phyloP scores from a whole-genome alignment of 2,888 invertebrate species.

The Lithophane socia region DNA sequence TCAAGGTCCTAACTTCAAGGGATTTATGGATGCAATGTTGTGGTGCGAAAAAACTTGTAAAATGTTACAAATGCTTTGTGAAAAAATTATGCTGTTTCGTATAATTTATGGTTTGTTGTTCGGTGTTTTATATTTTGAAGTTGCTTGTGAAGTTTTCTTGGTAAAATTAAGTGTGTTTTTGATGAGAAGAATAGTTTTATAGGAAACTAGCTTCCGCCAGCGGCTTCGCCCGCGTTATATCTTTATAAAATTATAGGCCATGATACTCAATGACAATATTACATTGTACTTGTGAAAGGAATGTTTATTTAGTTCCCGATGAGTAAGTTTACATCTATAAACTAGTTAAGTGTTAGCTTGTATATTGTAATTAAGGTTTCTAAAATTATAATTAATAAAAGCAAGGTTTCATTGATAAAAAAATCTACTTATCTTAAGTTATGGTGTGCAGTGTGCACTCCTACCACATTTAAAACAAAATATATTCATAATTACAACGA shows the following conservation, averaged over 20 bases:
- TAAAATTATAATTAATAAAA: too few relatives aligned
- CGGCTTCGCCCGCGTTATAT: too few relatives aligned
- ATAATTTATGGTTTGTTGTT: neutral
- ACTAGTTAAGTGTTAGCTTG: neutral
- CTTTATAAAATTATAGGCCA: too few relatives aligned
- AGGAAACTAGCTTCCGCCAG: too few relatives aligned
- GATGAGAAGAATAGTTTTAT: too few relatives aligned
- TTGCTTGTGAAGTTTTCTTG: neutral
- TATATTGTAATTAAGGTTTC: too few relatives aligned
- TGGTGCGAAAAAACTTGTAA: constrained; percentile 32
- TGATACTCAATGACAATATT: too few relatives aligned
- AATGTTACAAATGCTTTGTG: constrained; percentile 12
- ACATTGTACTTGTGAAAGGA: too few relatives aligned
- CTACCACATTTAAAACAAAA: constrained; percentile 2
- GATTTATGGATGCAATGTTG: constrained; percentile 66
- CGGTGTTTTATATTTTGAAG: neutral
- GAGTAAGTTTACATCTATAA: neutral
- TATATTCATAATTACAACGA: constrained; percentile 3
- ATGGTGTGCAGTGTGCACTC: neutral
- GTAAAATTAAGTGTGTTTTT: too few relatives aligned
- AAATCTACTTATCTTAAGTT: neutral
- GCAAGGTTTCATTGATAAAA: too few relatives aligned
- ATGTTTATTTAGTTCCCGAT: neutral
- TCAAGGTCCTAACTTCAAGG: constrained; percentile 77
- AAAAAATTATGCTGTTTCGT: neutral